A percentile compares a stretch with the other conserved stretches of the same genome.
Conservation (phyloP, 2,888 invertebrate species). For the Aphidoletes aphidimyza region DNA sequence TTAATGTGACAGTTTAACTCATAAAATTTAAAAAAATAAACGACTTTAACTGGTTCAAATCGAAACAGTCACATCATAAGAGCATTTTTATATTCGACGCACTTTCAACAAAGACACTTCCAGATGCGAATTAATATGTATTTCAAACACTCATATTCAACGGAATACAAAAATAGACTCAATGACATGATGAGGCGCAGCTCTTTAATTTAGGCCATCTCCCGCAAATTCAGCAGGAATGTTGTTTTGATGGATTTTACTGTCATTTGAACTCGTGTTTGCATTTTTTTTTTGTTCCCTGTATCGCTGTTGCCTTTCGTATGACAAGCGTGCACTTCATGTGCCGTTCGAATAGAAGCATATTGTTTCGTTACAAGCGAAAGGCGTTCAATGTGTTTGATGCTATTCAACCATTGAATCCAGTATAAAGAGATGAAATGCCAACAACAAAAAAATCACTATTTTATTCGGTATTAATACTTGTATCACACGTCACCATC, state of each 20-base stretch:
- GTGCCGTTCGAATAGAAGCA: neutral
- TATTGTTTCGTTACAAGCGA: too few relatives aligned
- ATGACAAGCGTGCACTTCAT: neutral
- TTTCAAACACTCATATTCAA: neutral
- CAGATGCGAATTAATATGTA: conserved; percentile 11
- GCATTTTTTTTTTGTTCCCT: neutral
- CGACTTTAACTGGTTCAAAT: too few relatives aligned
- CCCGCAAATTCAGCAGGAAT: conserved; percentile 39
- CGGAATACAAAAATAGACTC: neutral
- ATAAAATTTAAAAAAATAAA: too few relatives aligned
- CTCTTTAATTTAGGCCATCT: conserved; percentile 43
- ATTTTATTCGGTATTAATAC: neutral
- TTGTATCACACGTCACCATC: conserved; percentile 37
- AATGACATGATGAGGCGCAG: neutral
- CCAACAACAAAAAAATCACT: neutral
- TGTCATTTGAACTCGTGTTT: neutral
- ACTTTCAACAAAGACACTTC: neutral
- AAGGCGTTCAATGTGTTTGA: neutral
- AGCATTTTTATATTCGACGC: neutral
- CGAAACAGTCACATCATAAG: conserved; percentile 4
- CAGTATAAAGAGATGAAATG: too few relatives aligned
- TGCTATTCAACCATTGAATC: too few relatives aligned
- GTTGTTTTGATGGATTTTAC: neutral
- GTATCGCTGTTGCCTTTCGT: too few relatives aligned
- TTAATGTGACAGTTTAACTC: neutral